These are phyloP conservation scores for Meganola albula DNA, from an alignment of 2,888 invertebrate species.

Conservation along the genomic window DNA sequence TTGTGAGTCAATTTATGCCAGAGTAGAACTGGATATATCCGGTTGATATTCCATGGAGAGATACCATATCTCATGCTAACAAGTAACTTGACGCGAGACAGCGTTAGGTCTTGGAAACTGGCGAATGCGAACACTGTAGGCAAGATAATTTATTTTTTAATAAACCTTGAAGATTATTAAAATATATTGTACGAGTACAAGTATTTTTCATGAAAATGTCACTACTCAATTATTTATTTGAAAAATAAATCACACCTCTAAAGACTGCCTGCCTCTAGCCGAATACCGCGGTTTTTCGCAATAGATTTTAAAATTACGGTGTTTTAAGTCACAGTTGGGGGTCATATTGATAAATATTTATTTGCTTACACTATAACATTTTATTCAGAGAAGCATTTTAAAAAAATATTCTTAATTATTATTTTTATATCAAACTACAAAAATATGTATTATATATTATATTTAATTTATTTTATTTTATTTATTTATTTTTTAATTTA, in stretches of 20 bases:
- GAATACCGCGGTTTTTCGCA: no score
- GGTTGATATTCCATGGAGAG: slow-evolving; percentile 11
- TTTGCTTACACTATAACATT: no score
- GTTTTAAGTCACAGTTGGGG: no score
- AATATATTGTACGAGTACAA: not conserved
- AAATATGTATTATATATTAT: no score
- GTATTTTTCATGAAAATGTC: not conserved
- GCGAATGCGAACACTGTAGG: not conserved
- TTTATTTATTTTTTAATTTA: no score
- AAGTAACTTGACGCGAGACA: slow-evolving; percentile 26
- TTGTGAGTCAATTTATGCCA: not conserved
- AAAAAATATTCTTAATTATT: no score
- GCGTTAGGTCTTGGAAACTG: not conserved
- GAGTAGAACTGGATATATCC: slow-evolving; percentile 2
- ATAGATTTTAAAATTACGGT: no score
- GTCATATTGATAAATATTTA: no score
- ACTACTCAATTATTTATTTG: not conserved
- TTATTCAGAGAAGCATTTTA: no score
- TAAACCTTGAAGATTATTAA: not conserved
- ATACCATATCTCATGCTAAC: slow-evolving; percentile 23
- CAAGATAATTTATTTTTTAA: no score
- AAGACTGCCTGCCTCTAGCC: not conserved
- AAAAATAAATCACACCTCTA: not conserved
- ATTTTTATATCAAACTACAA: no score
- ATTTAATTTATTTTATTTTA: no score